Evolutionary conservation across 2,113 vertebrate species (phyloP).

Genomic region (Corvus moneduloides): DNA sequence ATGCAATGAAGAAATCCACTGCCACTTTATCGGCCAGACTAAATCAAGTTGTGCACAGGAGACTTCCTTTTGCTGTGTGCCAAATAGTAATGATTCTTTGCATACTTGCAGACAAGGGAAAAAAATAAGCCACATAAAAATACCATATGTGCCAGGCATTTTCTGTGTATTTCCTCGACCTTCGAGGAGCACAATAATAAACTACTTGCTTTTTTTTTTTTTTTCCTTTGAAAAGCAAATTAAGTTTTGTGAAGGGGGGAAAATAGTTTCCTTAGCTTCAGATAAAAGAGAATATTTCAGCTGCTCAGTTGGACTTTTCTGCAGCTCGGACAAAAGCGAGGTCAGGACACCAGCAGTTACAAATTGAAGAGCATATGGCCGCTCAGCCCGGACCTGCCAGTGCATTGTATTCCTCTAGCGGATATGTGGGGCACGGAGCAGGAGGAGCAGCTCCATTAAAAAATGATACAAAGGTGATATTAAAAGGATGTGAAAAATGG

Average conservation of each 20-base stretch:
- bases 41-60: slow-evolving; percentile 59
- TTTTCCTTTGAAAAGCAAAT: slow-evolving; percentile 11
- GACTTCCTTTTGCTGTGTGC: slow-evolving; percentile 52
- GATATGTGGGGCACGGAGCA: neutral
- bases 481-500: neutral
- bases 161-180: slow-evolving; percentile 23
- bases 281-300: slow-evolving; percentile 6
- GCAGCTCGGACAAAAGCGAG: neutral
- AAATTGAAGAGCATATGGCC: slow-evolving; percentile 46
- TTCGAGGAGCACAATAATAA: slow-evolving; percentile 16
- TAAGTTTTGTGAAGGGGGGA: neutral
- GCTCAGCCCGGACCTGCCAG: neutral
- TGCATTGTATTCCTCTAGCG: neutral
- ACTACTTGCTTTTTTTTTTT: neutral
- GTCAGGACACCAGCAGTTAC: slow-evolving; percentile 36
- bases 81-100: slow-evolving; percentile 55
- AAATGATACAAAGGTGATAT: neutral
- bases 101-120: slow-evolving; percentile 19
- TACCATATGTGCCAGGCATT: slow-evolving; percentile 36
- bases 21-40: slow-evolving; percentile 48
- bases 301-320: neutral
- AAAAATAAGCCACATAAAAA: slow-evolving; percentile 52
- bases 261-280: slow-evolving; percentile 11
- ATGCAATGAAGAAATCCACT: slow-evolving; percentile 49
- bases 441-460: neutral